These are phyloP conservation scores for Anas georgica DNA, from an alignment of 2,797 vertebrate species.

Conservation along the genomic window DNA sequence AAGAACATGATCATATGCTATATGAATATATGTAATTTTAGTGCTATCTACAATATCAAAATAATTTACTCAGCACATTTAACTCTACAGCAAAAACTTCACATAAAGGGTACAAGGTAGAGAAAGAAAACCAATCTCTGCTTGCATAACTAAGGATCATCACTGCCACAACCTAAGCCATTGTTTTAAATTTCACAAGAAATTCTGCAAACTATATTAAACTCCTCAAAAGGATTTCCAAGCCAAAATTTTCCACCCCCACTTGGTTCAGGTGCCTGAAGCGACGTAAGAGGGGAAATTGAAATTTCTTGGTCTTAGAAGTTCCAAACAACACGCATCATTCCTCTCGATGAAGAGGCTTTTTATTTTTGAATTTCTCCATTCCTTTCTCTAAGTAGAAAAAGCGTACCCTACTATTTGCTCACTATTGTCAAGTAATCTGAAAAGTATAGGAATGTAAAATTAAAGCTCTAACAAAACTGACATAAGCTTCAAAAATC, in stretches of 20 bases:
- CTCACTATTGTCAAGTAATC: constrained; percentile 21
- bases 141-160: background rate
- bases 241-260: background rate
- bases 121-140: background rate
- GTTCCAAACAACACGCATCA: background rate
- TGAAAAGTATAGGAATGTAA: constrained; percentile 33
- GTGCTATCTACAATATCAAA: background rate
- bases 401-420: constrained; percentile 8
- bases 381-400: background rate
- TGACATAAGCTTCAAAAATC: constrained; percentile 64
- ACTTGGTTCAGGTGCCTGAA: background rate
- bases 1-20: background rate
- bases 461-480: constrained; percentile 62
- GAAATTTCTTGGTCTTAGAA: background rate
- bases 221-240: background rate
- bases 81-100: background rate
- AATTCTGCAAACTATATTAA: background rate
- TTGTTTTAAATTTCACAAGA: background rate
- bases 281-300: background rate
- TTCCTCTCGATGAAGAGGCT: background rate
- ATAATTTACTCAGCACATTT: background rate
- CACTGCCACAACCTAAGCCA: background rate
- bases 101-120: background rate
- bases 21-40: background rate
- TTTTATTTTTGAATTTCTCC: background rate